Conservation (phyloP, 2,888 invertebrate species). For the Stictocephala bisonia region DNA sequence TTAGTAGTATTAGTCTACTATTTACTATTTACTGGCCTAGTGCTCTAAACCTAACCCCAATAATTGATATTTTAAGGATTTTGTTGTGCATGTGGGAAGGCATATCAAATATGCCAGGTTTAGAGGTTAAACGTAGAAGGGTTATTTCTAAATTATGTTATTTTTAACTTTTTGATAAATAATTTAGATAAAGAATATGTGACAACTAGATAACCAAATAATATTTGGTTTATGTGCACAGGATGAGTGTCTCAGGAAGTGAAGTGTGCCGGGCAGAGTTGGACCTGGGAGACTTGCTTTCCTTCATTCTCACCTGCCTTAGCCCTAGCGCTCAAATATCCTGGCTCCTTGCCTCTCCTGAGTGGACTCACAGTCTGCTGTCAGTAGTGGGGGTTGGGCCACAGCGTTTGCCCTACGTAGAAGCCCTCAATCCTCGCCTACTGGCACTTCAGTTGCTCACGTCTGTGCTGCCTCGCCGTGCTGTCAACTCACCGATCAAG, state of each 20-base stretch:
- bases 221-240: too few relatives aligned
- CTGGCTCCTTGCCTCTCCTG: constrained; percentile 48
- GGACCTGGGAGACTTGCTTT: constrained; percentile 68
- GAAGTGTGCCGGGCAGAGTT: constrained; percentile 63
- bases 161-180: too few relatives aligned
- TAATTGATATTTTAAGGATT: too few relatives aligned
- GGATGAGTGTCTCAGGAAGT: constrained; percentile 36
- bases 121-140: too few relatives aligned
- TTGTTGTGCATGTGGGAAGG: too few relatives aligned
- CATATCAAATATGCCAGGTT: too few relatives aligned
- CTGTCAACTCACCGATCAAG: constrained; percentile 11
- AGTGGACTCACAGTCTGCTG: constrained; percentile 54
- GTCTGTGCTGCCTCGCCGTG: constrained; percentile 65
- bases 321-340: constrained; percentile 38
- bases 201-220: too few relatives aligned
- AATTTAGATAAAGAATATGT: too few relatives aligned
- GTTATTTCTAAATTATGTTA: too few relatives aligned
- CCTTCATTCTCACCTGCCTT: constrained; percentile 65
- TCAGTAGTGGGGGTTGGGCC: constrained; percentile 49
- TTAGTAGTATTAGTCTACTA: too few relatives aligned
- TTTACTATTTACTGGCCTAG: too few relatives aligned
- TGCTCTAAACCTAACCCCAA: too few relatives aligned
- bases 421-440: constrained; percentile 68
- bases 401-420: constrained; percentile 62
- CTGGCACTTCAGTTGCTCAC: constrained; percentile 69